Evolutionary conservation across 2,888 invertebrate genomes (phyloP), one percentile per base, ranked within the genome.

Genomic region (Tribolium freemani): DNA sequence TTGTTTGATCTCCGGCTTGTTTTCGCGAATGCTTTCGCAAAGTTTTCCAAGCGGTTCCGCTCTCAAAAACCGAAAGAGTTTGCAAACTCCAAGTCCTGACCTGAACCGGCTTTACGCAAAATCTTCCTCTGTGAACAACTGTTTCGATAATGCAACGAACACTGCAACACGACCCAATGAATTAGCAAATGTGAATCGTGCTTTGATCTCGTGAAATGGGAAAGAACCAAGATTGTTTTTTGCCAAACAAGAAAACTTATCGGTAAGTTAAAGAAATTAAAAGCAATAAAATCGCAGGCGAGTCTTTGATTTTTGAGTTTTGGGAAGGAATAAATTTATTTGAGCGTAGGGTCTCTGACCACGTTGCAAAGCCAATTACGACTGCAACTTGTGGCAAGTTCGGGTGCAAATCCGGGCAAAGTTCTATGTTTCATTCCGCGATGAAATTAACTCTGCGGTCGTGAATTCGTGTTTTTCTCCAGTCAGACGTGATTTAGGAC

Each of bases 1-100:
- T 67, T 67, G 67, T 67, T 67, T 67, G 57, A 67, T 67, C 57
- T 31, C 31, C 0, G 20, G 64, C 53, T 54, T 54, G 64, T 53
- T 64, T 64, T 64, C 53, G 45, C 31, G 31, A 44, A 31, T 54
- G 9, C 11, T 63, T 48, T 20, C 50, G 30, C 16, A 45, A 61
- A 63, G 16, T 63, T 63, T 48, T 31, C 30, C 8, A 58, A 58
- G 58, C 44, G 58, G 58, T 45, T 38, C 38, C 38, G 38, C 38
- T 38, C 38, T 8, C 26, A 26, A 26, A 45, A 45, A 11, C 2
- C 45, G 45, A 45, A 26, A 26, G 3, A 26, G 26, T 26, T 46
- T 46, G 13, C 13, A 60, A 60, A 60, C 20, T 13, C 30, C 20
- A n/a, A 60, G 60, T 48, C 13, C 48, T 11, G 13, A 45, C 45